These are phyloP conservation scores for Malaclemys terrapin DNA, from an alignment of 2,113 vertebrate species.

Conservation along the genomic window DNA sequence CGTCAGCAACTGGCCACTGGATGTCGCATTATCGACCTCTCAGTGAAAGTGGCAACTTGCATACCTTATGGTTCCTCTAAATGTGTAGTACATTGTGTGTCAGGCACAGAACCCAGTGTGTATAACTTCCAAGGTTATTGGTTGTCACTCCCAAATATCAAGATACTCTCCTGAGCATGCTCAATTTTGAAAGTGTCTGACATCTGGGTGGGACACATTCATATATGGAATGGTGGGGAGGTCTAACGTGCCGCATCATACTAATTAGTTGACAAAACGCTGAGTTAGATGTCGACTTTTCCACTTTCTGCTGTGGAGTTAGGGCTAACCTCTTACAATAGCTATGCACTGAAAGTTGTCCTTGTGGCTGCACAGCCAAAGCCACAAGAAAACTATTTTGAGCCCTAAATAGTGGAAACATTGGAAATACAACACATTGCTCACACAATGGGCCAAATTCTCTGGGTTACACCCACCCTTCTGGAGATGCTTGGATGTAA, in stretches of 20 bases:
- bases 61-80: neutral
- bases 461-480: constrained; percentile 66
- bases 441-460: constrained; percentile 62
- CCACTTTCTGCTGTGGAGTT: constrained; percentile 12
- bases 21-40: too few species aligned
- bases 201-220: neutral
- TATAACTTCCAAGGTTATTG: neutral
- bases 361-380: constrained; percentile 69
- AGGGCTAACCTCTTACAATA: constrained; percentile 56
- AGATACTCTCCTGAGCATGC: neutral
- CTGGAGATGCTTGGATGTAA: constrained; percentile 29
- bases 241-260: neutral
- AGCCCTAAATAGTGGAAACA: constrained; percentile 70
- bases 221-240: neutral
- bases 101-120: rapidly evolving
- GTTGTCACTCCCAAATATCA: neutral
- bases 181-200: neutral
- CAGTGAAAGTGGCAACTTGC: neutral
- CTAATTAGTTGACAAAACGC: neutral
- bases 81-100: neutral
- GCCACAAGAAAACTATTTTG: constrained; percentile 72
- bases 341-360: constrained; percentile 55
- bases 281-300: constrained; percentile 44
- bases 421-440: constrained; percentile 62
- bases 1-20: too few species aligned